Evolutionary conservation across 2,113 vertebrate genomes (phyloP).

Genomic region (Protobothrops mucrosquamatus): DNA sequence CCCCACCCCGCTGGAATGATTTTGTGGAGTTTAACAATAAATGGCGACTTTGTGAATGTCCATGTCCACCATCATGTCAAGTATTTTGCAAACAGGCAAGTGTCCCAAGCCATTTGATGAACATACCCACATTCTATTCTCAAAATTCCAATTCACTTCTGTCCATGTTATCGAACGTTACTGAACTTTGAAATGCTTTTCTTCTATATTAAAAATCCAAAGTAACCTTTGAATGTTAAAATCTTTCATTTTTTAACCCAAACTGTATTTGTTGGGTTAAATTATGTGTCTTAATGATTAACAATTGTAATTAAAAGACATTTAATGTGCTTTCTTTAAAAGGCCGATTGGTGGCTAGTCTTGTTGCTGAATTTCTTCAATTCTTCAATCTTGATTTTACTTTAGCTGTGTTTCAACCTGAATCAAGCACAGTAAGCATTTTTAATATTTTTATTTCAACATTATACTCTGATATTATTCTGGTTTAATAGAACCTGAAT

Average conservation of each 20-base stretch:
- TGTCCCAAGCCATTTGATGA: background rate
- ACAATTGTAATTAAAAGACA: background rate
- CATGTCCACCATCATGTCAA: background rate
- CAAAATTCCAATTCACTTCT: background rate
- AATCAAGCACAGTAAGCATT: slow-evolving; percentile 84
- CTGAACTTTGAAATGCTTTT: background rate
- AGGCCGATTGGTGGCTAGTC: slow-evolving; percentile 86
- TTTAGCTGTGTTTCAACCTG: slow-evolving; percentile 91
- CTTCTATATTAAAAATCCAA: background rate
- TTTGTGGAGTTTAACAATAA: background rate
- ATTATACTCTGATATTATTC: background rate
- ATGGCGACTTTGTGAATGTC: background rate
- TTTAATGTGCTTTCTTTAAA: slow-evolving; percentile 55
- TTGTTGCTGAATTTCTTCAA: slow-evolving; percentile 90
- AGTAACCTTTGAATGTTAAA: background rate
- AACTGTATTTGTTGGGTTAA: background rate
- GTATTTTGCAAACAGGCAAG: background rate
- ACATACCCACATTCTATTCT: background rate
- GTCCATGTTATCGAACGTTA: background rate
- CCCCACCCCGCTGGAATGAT: background rate
- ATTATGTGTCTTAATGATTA: background rate
- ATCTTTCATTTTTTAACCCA: background rate
- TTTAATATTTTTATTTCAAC: background rate
- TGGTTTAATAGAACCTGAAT: background rate
- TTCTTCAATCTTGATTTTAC: slow-evolving; percentile 95